These are phyloP conservation scores for Merodon equestris DNA, from an alignment of 2,888 invertebrate genomes.

Conservation along the genomic window DNA sequence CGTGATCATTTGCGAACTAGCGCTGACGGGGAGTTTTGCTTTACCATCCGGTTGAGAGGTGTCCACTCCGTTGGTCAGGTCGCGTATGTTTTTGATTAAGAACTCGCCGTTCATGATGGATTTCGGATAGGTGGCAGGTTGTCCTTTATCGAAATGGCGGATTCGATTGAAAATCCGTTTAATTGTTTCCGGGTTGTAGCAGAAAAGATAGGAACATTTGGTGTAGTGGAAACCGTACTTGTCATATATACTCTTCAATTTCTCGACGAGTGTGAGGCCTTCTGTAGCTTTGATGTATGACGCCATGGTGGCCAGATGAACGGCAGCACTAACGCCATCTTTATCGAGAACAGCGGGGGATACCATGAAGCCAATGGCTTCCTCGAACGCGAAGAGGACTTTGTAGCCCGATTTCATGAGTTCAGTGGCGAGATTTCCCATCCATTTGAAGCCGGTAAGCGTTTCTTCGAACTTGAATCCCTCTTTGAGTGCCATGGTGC, in stretches of 20 bases:
- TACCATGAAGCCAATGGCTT: constrained; percentile 99
- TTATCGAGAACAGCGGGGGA: constrained; percentile 94
- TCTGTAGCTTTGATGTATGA: constrained; percentile 83
- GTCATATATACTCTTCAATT: constrained; percentile 88
- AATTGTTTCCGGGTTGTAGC: constrained; percentile 86
- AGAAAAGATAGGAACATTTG: constrained; percentile 93
- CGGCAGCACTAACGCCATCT: constrained; percentile 96
- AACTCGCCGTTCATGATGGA: constrained; percentile 83
- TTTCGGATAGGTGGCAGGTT: constrained; percentile 84
- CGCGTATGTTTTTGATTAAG: constrained; percentile 86
- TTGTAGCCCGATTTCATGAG: constrained; percentile 85
- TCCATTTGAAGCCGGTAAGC: constrained; percentile 99
- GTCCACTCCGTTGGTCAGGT: constrained; percentile 89
- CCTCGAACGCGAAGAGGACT: constrained; percentile 97
- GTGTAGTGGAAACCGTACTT: constrained; percentile 94
- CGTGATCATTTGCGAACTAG: constrained; percentile 93
- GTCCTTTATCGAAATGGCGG: constrained; percentile 83
- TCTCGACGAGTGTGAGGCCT: constrained; percentile 81
- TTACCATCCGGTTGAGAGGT: constrained; percentile 84
- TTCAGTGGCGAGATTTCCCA: constrained; percentile 92
- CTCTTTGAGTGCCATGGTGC: constrained; percentile 87
- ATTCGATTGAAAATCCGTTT: constrained; percentile 89
- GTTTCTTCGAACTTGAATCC: constrained; percentile 92
- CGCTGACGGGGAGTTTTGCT: constrained; percentile 85
- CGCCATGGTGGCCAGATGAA: constrained; percentile 87